Evolutionary conservation across 2,797 vertebrate species (phyloP), one percentile per base, ranked within the genome.

Genomic region (Chloroceryle amazona): DNA sequence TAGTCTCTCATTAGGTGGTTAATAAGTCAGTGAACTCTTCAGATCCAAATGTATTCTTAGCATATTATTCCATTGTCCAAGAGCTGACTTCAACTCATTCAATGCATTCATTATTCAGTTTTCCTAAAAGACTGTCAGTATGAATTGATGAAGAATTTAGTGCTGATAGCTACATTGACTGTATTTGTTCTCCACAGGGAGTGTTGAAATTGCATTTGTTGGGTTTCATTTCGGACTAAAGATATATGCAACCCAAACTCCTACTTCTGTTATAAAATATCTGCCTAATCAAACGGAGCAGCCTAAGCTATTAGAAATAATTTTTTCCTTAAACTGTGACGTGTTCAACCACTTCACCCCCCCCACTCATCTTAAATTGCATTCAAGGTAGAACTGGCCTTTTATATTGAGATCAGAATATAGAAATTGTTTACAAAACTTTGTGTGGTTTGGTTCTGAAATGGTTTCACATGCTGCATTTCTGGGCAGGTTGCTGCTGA

Each of bases 381-480:
- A 22, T 58, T 80, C 25, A 25, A 31, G 57, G 15, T 49, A 87
- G 11, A 49, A 13, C 7, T 65, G 66, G 4, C 33, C 20, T 84
- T 84, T 47, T 54, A 65, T 54, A 42, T 54, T 23, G 14, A 46
- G 22, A 8, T 82, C 26, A 33, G 65, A 41, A 41, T 5, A 20
- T 6, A 21, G 54, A 47, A 75, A 11, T 17, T 44, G 6, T 39
- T 78, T 63, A 42, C 19, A 28, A 52, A 74, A 19, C 23, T 17
- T 44, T 29, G 7, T 39, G 55, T 62, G 23, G 2, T 47, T 73
- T 19, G 23, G 3, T 39, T 67, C 28, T 71, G 28, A 25, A 51
- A 6, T 8, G 17, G 26, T 42, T 73, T 41, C 6, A 5, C 0
- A 3, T n/a, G 19, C 3, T 55, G 15, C 3, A 2, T 46, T 91